A percentile compares a stretch with the other conserved stretches of the same genome.
Evolutionary conservation across 2,888 invertebrate species (phyloP).

Genomic region (Colletes collaris): DNA sequence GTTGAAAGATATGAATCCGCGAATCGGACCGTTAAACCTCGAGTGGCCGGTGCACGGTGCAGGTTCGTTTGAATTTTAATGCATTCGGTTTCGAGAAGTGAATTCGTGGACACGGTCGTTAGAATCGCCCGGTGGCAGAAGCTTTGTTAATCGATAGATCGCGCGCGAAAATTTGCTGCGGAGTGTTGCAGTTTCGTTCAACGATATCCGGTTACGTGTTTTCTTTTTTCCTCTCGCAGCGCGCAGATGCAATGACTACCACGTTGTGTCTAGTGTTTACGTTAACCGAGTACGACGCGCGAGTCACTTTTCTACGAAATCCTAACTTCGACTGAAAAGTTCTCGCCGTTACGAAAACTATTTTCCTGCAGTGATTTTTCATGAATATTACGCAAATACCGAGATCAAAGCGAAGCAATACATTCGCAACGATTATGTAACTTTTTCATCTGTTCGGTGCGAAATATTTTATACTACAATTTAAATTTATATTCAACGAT

Average conservation of each 20-base stretch:
- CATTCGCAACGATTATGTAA: too few species aligned
- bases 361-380: too few species aligned
- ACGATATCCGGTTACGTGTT: neutral
- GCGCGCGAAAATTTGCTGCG: neutral
- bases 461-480: too few species aligned
- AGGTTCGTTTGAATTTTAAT: neutral
- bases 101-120: neutral
- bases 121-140: neutral
- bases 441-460: too few species aligned
- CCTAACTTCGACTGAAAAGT: too few species aligned
- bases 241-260: too few species aligned
- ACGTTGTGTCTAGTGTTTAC: neutral
- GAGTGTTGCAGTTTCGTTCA: neutral
- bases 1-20: neutral
- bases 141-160: neutral
- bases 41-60: neutral
- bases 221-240: too few species aligned
- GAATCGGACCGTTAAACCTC: constrained; percentile 3
- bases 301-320: too few species aligned
- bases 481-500: too few species aligned
- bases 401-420: too few species aligned
- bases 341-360: too few species aligned
- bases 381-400: too few species aligned
- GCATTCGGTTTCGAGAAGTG: neutral
- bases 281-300: neutral